Evolutionary conservation across 1,140 invertebrate species (phyloP), one percentile per base, ranked within the genome.

Genomic region (Brachionus angularis): DNA sequence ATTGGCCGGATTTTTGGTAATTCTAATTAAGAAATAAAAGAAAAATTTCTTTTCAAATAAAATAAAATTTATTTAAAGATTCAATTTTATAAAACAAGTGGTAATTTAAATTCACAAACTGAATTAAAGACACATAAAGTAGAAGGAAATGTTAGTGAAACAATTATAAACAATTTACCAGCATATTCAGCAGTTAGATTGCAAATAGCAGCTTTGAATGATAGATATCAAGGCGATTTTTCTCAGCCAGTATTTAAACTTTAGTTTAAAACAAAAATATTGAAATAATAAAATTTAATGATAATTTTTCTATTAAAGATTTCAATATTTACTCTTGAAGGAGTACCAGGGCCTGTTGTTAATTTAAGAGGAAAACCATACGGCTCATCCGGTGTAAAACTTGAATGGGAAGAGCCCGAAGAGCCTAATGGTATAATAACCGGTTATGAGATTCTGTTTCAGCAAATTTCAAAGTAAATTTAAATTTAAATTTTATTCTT

Each of bases 361-460:
- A 62, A 62, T 34, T 25, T 72, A 14, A n/a, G 31, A 16, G 71
- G 53, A 2, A 27, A 49, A 27, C 71, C 71, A 29, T 72, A 27
- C 31, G 53, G 53, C 5, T 47, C 34, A 34, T 58, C 46, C 5
- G 71, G 71, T 16, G 33, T 72, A 10, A 33, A 42, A 61, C 21
- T 72, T 3, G 10, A 33, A 16, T 72, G 71, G 71, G 55, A 61
- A 61, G 29, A 61, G 14, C 53, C 71, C 14, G 34, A 72, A 47
- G 71, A 72, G 27, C 70, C 70, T 47, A 71, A 58, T 25, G 70
- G 70, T 12, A 46, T 55, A 1, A 42, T 71, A 31, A 53, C 49
- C 29, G 70, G 70, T 31, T 71, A 71, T 14, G 49, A 70, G 36
- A 70, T 70, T 70, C 21, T 44, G 7, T 70, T 50, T 25, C 46